These are phyloP conservation scores for Orussus abietinus DNA, from an alignment of 1,140 invertebrate genomes.

Conservation along the genomic window DNA sequence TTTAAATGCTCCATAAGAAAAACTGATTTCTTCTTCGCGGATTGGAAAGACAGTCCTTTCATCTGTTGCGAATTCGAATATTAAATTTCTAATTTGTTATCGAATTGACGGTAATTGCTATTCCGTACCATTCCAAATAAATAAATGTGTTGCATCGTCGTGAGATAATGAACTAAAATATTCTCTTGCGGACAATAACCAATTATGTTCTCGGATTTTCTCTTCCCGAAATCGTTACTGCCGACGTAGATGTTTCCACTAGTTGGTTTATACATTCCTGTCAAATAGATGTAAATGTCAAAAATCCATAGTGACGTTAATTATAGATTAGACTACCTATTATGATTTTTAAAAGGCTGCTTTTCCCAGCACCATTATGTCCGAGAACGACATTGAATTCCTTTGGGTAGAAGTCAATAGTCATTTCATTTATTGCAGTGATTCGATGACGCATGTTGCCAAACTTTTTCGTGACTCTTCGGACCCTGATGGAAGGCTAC, in stretches of 20 bases:
- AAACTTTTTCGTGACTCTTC: conserved; percentile 21
- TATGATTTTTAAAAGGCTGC: conserved; percentile 60
- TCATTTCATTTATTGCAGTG: conserved; percentile 67
- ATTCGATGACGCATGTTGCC: conserved; percentile 9
- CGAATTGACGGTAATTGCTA: neutral
- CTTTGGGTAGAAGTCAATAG: conserved; percentile 66
- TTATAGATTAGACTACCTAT: conserved; percentile 45
- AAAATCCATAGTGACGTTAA: neutral
- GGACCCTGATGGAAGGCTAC: conserved; percentile 20
- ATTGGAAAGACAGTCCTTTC: conserved; percentile 20
- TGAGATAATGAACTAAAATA: conserved; percentile 25
- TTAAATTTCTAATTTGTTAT: neutral
- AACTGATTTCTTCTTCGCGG: conserved; percentile 13
- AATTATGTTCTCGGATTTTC: conserved; percentile 25
- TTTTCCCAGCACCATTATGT: conserved; percentile 57
- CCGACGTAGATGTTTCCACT: conserved; percentile 60
- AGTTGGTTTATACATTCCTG: conserved; percentile 60
- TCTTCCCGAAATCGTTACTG: conserved; percentile 56
- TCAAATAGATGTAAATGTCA: conserved; percentile 6
- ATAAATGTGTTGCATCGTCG: conserved; percentile 21
- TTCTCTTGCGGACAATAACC: conserved; percentile 43
- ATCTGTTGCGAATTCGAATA: conserved; percentile 12
- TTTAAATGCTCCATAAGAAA: conserved; percentile 17
- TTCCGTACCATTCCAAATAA: conserved; percentile 28
- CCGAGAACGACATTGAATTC: conserved; percentile 75